Percentiles rank a stretch among this genome's conserved stretches.
Conservation (phyloP, 2,113 vertebrate genomes). For the Stegostoma tigrinum region DNA sequence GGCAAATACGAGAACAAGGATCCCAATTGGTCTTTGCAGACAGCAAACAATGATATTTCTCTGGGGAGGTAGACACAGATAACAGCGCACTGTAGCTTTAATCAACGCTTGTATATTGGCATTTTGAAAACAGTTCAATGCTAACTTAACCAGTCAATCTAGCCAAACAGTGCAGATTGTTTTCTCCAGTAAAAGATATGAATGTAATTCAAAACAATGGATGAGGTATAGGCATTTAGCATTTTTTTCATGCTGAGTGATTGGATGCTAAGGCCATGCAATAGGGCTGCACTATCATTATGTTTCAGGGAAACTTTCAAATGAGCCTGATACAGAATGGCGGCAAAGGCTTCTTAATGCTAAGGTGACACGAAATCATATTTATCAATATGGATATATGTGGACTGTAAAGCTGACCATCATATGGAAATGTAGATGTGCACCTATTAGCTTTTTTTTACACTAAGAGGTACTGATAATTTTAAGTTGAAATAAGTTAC, state of each 20-base stretch:
- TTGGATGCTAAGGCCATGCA: neutral
- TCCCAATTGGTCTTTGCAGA: neutral
- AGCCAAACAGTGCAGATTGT: neutral
- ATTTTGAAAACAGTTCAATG: neutral
- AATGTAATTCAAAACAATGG: neutral
- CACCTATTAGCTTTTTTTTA: neutral
- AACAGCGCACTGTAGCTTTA: neutral
- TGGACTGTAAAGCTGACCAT: neutral
- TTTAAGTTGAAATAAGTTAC: neutral
- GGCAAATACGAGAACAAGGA: neutral
- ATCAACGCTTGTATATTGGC: constrained; percentile 8
- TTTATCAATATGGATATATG: too few relatives aligned
- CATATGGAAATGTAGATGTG: neutral
- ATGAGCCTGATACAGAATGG: neutral
- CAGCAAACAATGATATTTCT: neutral
- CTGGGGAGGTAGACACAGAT: neutral
- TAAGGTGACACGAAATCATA: neutral
- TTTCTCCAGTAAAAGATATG: neutral
- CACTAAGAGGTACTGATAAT: neutral
- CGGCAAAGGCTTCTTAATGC: neutral
- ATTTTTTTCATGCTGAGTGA: neutral
- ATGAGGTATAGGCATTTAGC: neutral
- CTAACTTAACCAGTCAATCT: neutral
- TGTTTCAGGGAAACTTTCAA: neutral
- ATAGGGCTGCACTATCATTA: neutral